Conservation (phyloP, 2,113 vertebrate genomes). For the Rattus rattus region DNA sequence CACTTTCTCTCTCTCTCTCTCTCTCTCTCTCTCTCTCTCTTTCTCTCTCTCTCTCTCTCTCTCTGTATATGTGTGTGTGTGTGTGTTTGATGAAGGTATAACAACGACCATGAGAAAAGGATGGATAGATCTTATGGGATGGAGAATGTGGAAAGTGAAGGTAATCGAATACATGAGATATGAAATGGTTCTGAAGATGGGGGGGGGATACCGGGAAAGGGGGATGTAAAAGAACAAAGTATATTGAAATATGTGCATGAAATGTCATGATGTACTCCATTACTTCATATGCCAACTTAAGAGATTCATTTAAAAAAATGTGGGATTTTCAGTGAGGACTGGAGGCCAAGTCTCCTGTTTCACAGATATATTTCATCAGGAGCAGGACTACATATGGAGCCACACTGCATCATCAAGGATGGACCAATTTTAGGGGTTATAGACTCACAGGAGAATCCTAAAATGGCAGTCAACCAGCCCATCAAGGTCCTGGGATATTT, state of each 20-base stretch:
- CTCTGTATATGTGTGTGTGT: not conserved
- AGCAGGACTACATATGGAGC: not conserved
- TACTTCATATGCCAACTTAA: not conserved
- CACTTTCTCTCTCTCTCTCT: too few relatives aligned
- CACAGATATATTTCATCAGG: not conserved
- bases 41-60: too few relatives aligned
- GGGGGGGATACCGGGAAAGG: too few relatives aligned
- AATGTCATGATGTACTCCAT: not conserved
- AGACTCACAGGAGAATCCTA: slow-evolving; percentile 8
- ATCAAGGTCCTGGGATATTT: not conserved
- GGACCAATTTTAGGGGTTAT: not conserved
- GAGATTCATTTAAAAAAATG: not conserved
- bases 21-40: too few relatives aligned
- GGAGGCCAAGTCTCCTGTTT: not conserved
- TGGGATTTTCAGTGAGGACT: not conserved
- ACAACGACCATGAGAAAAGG: not conserved
- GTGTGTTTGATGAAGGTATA: not conserved
- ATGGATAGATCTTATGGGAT: not conserved
- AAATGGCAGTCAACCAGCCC: not conserved
- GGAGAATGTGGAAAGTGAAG: not conserved
- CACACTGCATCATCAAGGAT: not conserved
- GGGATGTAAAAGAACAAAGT: not conserved
- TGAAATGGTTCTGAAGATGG: not conserved
- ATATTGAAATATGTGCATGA: not conserved
- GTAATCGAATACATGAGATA: not conserved